Evolutionary conservation across 2,888 invertebrate species (phyloP).

Genomic region (Galeopsomyia nigrocyanea): DNA sequence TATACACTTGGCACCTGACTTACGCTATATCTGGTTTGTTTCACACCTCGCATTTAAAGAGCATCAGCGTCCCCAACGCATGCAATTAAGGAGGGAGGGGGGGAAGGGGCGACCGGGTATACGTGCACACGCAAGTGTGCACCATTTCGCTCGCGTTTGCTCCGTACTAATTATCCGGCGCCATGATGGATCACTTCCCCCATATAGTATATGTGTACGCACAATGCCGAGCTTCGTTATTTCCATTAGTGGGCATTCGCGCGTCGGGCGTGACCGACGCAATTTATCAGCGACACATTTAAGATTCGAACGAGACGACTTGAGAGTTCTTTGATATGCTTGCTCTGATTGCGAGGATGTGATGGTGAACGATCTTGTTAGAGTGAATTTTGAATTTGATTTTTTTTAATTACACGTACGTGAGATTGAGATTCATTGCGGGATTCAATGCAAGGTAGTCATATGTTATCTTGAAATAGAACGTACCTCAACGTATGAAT

Average conservation of each 20-base stretch:
- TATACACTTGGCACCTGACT: conserved; percentile 17
- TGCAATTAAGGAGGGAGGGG: neutral
- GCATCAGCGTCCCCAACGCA: conserved; percentile 10
- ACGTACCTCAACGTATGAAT: too few species aligned
- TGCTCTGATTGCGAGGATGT: conserved; percentile 1
- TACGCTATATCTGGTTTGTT: conserved; percentile 49
- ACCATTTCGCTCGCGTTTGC: conserved; percentile 53
- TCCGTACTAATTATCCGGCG: conserved; percentile 63
- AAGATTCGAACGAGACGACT: neutral
- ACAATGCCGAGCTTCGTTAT: conserved; percentile 61
- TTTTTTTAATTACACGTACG: too few species aligned
- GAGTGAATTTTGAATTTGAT: too few species aligned
- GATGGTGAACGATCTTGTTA: too few species aligned
- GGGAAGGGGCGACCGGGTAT: neutral
- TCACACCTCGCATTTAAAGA: conserved; percentile 55
- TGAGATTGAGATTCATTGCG: too few species aligned
- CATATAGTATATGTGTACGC: conserved; percentile 18
- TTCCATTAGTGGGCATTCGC: conserved; percentile 55
- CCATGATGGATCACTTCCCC: conserved; percentile 63
- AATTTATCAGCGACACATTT: conserved; percentile 47
- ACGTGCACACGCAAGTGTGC: conserved; percentile 20
- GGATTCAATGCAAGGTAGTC: too few species aligned
- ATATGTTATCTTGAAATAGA: too few species aligned
- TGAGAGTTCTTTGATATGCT: neutral
- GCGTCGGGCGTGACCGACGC: conserved; percentile 32